Base-by-base conservation (phyloP, 2,113 vertebrate species). In the Lampris incognitus region DNA sequence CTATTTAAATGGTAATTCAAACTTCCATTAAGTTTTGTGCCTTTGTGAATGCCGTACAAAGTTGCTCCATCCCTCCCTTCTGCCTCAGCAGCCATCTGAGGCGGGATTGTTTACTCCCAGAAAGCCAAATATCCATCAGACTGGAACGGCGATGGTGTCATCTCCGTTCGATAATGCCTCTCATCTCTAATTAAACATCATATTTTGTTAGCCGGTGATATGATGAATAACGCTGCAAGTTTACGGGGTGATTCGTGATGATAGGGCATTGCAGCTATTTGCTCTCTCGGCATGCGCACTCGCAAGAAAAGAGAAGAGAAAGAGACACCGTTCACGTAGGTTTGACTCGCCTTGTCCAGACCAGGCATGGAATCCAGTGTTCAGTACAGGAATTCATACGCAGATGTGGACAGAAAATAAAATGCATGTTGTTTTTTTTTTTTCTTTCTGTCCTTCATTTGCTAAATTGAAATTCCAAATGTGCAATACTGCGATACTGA, bases 1-100 rank as follows among this genome's bases (percentile, higher is more conserved):
- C 93, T 84, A 93, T 94, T 94, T 93, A 94, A 94, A 94, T 94
- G 93, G 91, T 93, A 94, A 94, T 94, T 92, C 89, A 86, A 91
- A 92, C 90, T 92, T 93, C 91, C 88, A 91, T 92, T 92, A 91
- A 91, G 87, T 90, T 88, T n/a, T 64, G 69, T 62, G 67, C 81
- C 77, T 91, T 88, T 91, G 89, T 89, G 88, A 87, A 85, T 74
- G 82, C 88, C 85, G 68, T 84, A 74, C 88, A 87, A 88, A 85
- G 88, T 91, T 91, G 81, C 65, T 78, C 60, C 74, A 72, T 81
- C 66, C 75, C 71, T 84, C 79, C 76, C 85, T 82, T 85, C 66
- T 84, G 79, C 81, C 87, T 87, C 86, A 74, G 87, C 81, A 75
- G 69, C 69, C 74, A 77, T 88, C 76, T 75, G 82, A 85, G 77